Base-by-base conservation (phyloP, 1,140 invertebrate genomes). In the Elysia chlorotica region DNA sequence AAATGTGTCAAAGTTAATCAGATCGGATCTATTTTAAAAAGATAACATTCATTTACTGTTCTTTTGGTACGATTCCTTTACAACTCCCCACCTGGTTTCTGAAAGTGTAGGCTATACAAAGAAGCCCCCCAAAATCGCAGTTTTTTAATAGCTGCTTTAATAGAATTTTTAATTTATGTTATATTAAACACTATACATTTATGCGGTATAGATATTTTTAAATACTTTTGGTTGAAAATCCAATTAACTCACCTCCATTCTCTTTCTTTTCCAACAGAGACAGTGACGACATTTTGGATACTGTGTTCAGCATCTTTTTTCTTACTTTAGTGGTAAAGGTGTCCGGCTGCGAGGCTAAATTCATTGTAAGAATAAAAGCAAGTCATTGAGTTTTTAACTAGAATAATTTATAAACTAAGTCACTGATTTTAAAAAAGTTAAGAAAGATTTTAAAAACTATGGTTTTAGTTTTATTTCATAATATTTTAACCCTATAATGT, bases 281-380 rank as follows among this genome's bases (percentile, higher is more conserved):
- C 35, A 70, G 23, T 1, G 67, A 56, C 19, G 67, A 41, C 67
- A 70, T 70, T 36, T 70, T 70, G 2, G 30, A 36, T 0, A 70
- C 67, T 4, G 67, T 70, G 14, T 41, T 57, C 25, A 53, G 57
- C 67, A 70, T 70, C 25, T 70, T 70, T 25, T 59, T 70, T 35
- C 35, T 70, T 25, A 70, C 54, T 70, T 70, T 70, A 36, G 67
- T 59, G n/a, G 67, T 70, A 28, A 70, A 70, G 10, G 35, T 70
- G 25, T 70, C 67, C 17, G 67, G 54, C 54, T 59, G 67, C 5
- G 54, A 59, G n/a, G n/a, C n/a, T n/a, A n/a, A n/a, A n/a, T n/a
- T n/a, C n/a, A n/a, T n/a, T n/a, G n/a, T n/a, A n/a, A n/a, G n/a
- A n/a, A n/a, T n/a, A n/a, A n/a, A n/a, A n/a, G n/a, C n/a, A n/a